A percentile compares a stretch with the other conserved stretches of the same genome.
These are phyloP conservation scores for Cryptocephalus primarius DNA, from an alignment of 2,888 invertebrate genomes.

Conservation along the genomic window DNA sequence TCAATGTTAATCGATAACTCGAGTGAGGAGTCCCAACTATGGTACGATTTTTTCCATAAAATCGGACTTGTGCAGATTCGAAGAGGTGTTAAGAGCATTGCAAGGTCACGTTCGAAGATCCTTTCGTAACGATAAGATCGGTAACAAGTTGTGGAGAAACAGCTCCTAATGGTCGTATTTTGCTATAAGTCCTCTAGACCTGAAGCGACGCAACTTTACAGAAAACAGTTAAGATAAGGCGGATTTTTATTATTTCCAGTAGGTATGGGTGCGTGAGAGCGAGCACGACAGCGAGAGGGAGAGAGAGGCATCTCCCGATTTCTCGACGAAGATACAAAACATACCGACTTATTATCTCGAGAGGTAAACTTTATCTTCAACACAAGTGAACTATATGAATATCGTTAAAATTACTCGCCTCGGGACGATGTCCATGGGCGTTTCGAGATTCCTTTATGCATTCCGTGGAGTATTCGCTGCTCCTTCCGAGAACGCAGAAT, in stretches of 20 bases:
- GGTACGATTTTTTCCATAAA: slow-evolving; percentile 12
- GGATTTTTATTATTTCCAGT: slow-evolving; percentile 17
- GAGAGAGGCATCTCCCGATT: slow-evolving; percentile 13
- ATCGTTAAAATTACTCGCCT: slow-evolving; percentile 1
- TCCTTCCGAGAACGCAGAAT: too few species aligned
- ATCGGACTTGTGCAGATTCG: slow-evolving; percentile 20
- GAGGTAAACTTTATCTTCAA: background rate
- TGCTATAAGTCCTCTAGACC: slow-evolving; percentile 27
- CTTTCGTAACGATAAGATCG: slow-evolving; percentile 32
- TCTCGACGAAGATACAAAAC: slow-evolving; percentile 18
- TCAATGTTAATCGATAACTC: slow-evolving; percentile 6
- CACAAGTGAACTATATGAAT: background rate
- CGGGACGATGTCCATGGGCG: too few species aligned
- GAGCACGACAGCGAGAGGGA: slow-evolving; percentile 7
- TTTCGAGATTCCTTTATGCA: too few species aligned
- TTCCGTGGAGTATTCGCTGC: too few species aligned
- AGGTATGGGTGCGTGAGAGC: slow-evolving; percentile 27
- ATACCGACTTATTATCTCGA: slow-evolving; percentile 10
- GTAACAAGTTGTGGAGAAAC: slow-evolving; percentile 34
- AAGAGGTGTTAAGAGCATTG: slow-evolving; percentile 33
- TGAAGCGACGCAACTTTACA: slow-evolving; percentile 24
- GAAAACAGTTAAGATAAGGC: slow-evolving; percentile 29
- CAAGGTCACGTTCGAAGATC: slow-evolving; percentile 37
- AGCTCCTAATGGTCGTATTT: slow-evolving; percentile 34
- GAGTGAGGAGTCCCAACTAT: slow-evolving; percentile 7